A percentile compares a stretch with the other conserved stretches of the same genome.
Evolutionary conservation across 2,113 vertebrate genomes (phyloP).

Genomic region (Tonatia bakeri): DNA sequence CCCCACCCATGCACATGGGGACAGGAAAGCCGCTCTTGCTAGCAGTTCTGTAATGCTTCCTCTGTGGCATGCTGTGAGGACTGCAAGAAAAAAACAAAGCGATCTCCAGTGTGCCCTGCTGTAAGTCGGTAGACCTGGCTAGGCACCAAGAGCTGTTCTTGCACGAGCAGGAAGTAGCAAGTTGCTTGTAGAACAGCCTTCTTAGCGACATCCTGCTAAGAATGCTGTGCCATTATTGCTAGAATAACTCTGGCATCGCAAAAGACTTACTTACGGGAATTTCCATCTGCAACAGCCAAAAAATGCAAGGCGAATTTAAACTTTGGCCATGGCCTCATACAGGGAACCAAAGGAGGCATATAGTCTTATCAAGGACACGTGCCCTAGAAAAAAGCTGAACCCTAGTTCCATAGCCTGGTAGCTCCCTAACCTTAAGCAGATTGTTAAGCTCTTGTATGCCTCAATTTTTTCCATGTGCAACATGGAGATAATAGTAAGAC

Average conservation of each 20-base stretch:
- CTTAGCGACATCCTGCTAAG: neutral
- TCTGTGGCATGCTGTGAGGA: conserved; percentile 71
- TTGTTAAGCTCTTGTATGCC: neutral
- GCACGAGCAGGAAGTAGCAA: neutral
- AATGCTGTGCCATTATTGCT: neutral
- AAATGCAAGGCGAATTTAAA: neutral
- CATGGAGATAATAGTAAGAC: neutral
- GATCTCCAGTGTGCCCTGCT: neutral
- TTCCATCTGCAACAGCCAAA: neutral
- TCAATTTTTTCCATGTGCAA: neutral
- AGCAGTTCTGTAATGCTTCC: conserved; percentile 72
- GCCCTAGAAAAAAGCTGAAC: neutral
- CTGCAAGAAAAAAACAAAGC: conserved; percentile 77
- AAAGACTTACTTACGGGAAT: neutral
- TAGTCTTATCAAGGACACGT: neutral
- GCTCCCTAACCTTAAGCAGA: neutral
- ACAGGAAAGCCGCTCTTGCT: conserved; percentile 76
- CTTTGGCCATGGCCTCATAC: neutral
- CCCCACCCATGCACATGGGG: conserved; percentile 68
- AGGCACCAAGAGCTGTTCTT: conserved; percentile 27
- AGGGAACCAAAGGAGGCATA: neutral
- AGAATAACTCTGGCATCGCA: neutral
- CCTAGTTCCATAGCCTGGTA: neutral
- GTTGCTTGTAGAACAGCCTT: neutral
- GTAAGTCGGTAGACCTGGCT: neutral